Conservation (phyloP, 2,888 invertebrate species). For the Boloria selene region DNA sequence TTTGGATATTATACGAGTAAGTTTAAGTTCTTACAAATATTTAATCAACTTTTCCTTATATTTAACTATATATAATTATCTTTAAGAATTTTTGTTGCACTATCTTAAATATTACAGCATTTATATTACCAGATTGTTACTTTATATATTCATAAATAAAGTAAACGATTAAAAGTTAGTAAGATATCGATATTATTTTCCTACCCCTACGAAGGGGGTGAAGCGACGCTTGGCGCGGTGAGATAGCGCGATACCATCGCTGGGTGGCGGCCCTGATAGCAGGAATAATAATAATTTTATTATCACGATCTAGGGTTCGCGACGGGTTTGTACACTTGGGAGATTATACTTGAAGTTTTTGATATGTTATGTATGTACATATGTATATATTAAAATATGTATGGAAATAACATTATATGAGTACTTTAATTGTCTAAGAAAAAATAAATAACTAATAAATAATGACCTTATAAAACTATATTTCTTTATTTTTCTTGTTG, state of each 20-base stretch:
- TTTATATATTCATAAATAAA: neutral
- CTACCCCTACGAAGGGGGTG: conserved; percentile 69
- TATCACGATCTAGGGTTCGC: conserved; percentile 73
- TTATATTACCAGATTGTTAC: no score
- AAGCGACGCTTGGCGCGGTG: conserved; percentile 78
- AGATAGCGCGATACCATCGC: conserved; percentile 78
- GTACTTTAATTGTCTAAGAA: no score
- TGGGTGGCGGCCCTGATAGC: conserved; percentile 78
- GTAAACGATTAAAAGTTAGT: conserved; percentile 7
- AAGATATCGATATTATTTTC: conserved; percentile 51
- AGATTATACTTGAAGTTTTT: conserved; percentile 27
- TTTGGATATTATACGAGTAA: no score
- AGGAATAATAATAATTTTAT: conserved; percentile 81
- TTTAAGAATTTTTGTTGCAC: no score
- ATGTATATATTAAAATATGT: neutral
- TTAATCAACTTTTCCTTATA: no score
- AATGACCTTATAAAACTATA: no score
- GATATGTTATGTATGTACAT: neutral
- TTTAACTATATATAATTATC: no score
- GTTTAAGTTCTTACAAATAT: no score
- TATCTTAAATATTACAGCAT: no score
- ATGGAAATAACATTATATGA: no score
- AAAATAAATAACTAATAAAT: no score
- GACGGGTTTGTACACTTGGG: conserved; percentile 43
- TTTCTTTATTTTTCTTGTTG: no score